Base-by-base conservation (phyloP, 2,888 invertebrate species). In the Halictus ligatus region DNA sequence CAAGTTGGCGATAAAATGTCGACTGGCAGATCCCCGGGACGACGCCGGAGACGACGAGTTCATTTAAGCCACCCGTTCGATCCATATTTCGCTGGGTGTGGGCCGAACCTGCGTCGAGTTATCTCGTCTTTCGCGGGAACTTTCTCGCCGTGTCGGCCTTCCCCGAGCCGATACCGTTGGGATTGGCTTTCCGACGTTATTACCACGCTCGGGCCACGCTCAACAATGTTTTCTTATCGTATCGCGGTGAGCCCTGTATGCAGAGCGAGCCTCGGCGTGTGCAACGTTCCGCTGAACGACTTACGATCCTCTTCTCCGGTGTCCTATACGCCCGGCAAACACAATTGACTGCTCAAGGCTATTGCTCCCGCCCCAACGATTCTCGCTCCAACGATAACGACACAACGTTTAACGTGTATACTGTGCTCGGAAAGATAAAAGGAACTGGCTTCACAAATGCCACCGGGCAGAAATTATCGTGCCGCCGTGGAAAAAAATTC, bases 141-240 rank as follows among this genome's bases (percentile, higher is more conserved):
- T 8, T 4, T 50, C 67, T 69, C 40, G 21, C 35, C 46, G 18
- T 8, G 21, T 58, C 54, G 67, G 64, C 48, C 75, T 72, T 54
- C 60, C 21, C 13, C 40, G 25, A 35, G 64, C n/a, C 80, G 46
- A 48, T 29, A 48, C 43, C 67, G 64, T n/a, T 48, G 25, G 77
- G 76, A 80, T 80, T 80, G 80, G 43, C 60, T 71, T 64, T 60
- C 35, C 54, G 25, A 64, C 83, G 40, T 75, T 76, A 80, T 77
- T 80, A 74, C 50, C 58, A 1, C 43, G 74, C 46, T 80, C 48
- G 50, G 77, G 71, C 72, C 73, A 76, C 72, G 75, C 72, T 48
- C 43, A 60, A 40, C 83, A 73, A 75, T 80, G 60, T 75, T 77
- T 35, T 40, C 76, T 83, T 85, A 80, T 85, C 85, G 80, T 64